Evolutionary conservation across 1,140 invertebrate genomes (phyloP).

Genomic region (Anagrus nilaparvatae): DNA sequence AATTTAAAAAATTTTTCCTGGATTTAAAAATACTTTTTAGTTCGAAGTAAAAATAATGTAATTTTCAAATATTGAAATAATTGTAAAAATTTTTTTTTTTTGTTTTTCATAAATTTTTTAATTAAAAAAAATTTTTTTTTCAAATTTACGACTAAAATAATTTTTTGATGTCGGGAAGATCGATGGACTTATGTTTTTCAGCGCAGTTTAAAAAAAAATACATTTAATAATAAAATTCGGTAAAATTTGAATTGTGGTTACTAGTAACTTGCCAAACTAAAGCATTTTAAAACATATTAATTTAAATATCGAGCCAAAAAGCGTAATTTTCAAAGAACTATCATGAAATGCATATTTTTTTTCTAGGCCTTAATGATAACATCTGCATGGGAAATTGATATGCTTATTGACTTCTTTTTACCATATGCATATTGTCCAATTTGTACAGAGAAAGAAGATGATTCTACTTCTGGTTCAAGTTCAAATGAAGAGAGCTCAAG

Average conservation of each 20-base stretch:
- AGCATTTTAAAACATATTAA: neutral
- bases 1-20: slow-evolving; percentile 6
- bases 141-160: no score
- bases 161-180: no score
- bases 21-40: no score
- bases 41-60: no score
- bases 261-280: neutral
- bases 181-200: no score
- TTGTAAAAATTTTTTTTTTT: no score
- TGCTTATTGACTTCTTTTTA: slow-evolving; percentile 46
- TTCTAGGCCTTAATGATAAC: slow-evolving; percentile 45
- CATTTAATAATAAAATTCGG: neutral
- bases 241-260: neutral
- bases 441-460: slow-evolving; percentile 33
- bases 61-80: no score
- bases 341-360: slow-evolving; percentile 2
- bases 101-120: no score
- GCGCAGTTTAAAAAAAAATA: no score
- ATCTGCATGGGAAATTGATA: slow-evolving; percentile 40
- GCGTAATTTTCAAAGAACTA: no score
- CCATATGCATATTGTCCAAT: slow-evolving; percentile 48
- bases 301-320: slow-evolving; percentile 3
- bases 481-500: no score
- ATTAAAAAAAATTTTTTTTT: no score
- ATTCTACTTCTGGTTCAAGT: neutral